A percentile compares a stretch with the other conserved stretches of the same genome.
These are phyloP conservation scores for Melanaphis sacchari DNA, from an alignment of 1,140 invertebrate species.

Conservation along the genomic window DNA sequence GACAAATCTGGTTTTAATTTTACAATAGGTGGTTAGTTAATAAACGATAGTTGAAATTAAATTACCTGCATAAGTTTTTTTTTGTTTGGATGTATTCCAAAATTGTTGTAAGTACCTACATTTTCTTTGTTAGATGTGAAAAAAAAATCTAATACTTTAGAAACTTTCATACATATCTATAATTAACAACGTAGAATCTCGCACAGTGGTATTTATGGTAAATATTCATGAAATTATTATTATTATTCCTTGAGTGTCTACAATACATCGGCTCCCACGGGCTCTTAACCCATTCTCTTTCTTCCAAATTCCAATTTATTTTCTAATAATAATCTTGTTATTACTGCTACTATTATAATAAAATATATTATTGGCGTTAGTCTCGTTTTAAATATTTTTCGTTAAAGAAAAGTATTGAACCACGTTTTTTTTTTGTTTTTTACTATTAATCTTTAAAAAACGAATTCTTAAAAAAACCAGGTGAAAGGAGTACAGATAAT, in stretches of 20 bases:
- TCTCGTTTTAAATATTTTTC: not conserved
- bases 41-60: not conserved
- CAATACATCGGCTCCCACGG: constrained; percentile 13
- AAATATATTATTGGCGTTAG: not conserved
- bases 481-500: not conserved
- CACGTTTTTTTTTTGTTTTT: not conserved
- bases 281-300: not conserved
- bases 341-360: not conserved
- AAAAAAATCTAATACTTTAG: not conserved
- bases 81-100: not conserved
- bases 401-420: not conserved
- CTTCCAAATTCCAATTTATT: not conserved
- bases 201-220: not conserved
- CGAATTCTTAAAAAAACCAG: not conserved
- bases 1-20: not conserved
- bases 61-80: not conserved
- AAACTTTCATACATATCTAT: not conserved
- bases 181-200: not conserved
- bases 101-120: not conserved
- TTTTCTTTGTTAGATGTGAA: not conserved
- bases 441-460: constrained; percentile 22
- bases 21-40: not conserved
- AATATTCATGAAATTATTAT: constrained; percentile 23
- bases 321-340: constrained; percentile 16
- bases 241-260: not conserved